A percentile compares a stretch with the other conserved stretches of the same genome.
Evolutionary conservation across 2,113 vertebrate species (phyloP).

Genomic region (Menidia beryllina): DNA sequence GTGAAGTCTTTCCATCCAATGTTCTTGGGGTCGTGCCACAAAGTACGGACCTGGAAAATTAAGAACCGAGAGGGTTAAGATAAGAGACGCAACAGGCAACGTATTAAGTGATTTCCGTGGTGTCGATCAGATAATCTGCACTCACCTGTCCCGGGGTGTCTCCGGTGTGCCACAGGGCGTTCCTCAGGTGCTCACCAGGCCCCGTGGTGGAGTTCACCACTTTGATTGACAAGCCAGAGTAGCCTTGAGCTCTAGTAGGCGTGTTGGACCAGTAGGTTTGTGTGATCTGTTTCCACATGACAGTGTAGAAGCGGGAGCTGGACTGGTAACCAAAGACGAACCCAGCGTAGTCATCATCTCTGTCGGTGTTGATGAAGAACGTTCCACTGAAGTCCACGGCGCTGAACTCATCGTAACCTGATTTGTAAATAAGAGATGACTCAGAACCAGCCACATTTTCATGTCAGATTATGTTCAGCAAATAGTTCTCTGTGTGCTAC

Average conservation of each 20-base stretch:
- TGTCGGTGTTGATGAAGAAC: constrained; percentile 98
- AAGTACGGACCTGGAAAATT: constrained; percentile 89
- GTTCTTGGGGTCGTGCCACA: constrained; percentile 98
- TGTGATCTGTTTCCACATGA: constrained; percentile 99
- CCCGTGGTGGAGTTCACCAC: constrained; percentile 98
- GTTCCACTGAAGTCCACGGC: constrained; percentile 98
- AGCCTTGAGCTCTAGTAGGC: constrained; percentile 96
- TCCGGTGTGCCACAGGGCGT: constrained; percentile 98
- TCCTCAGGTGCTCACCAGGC: constrained; percentile 97
- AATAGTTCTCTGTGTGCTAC: constrained; percentile 39
- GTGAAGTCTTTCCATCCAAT: constrained; percentile 99
- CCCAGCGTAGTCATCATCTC: constrained; percentile 97
- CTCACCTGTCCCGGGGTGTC: constrained; percentile 94
- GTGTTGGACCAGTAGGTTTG: constrained; percentile 96
- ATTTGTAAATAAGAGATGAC: constrained; percentile 16
- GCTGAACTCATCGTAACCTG: constrained; percentile 97
- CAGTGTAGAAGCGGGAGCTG: constrained; percentile 97
- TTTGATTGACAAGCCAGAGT: constrained; percentile 97
- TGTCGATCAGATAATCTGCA: neutral
- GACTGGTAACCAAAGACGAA: constrained; percentile 99
- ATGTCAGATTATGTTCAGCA: neutral
- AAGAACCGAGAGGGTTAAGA: constrained; percentile 10
- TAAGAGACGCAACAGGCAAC: neutral
- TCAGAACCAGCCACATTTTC: constrained; percentile 7
- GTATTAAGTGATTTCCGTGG: neutral